Evolutionary conservation across 2,797 vertebrate species (phyloP), one percentile per base, ranked within the genome.

Genomic region (Semotilus atromaculatus): DNA sequence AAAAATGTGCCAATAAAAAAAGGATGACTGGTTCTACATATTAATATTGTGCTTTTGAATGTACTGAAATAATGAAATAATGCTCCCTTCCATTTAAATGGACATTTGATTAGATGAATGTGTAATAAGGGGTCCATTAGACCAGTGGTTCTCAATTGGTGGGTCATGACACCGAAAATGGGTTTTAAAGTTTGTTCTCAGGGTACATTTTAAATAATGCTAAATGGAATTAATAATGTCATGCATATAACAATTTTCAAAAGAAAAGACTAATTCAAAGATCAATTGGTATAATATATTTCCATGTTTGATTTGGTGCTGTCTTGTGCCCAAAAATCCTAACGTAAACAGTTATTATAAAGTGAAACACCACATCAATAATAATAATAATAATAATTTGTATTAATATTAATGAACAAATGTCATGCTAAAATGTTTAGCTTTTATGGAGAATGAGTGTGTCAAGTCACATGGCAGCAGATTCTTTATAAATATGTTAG

Each of bases 401-500:
- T 3, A 73, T 29, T 19, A 48, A 19, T 11, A 74, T 18, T 11
- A 74, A 23, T 67, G 21, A 38, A 38, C 29, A 5, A 38, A 75
- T 38, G 10, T 77, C 10, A 14, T 53, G n/a, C n/a, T 29, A 31
- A 71, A 71, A 43, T 18, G 3, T 31, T 19, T 6, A 31, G 64
- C 48, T 80, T 51, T 80, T 36, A 48, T 3, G 53, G 21, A 36
- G 26, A 67, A n/a, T 31, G 6, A 66, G 19, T 38, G 38, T 40
- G 26, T 80, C 11, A 53, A 71, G 74, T 82, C 14, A 83, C 16
- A 66, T 31, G 34, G 40, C 40, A 74, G 51, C 31, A 67, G 23
- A 74, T 34, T 36, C 23, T 34, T 45, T 36, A 77, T 60, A 73
- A 62, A 29, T 9, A 74, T 62, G 34, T 21, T 80, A 73, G 75